Percentiles rank a stretch among this genome's conserved stretches.
These are phyloP conservation scores for Delia radicum DNA, from an alignment of 1,140 invertebrate species.

Conservation along the genomic window DNA sequence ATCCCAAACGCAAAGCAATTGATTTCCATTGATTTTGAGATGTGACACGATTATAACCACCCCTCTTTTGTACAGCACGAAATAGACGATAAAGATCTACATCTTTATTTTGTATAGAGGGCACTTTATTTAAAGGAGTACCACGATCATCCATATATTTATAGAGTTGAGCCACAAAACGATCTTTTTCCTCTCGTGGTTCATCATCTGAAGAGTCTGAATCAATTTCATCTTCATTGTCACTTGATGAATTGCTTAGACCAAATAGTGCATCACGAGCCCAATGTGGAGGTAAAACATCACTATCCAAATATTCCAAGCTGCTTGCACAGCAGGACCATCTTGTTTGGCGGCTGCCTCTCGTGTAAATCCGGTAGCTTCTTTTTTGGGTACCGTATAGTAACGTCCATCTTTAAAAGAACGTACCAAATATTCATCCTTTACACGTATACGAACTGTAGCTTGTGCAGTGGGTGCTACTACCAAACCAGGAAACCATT, in stretches of 20 bases:
- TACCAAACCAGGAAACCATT: constrained; percentile 90
- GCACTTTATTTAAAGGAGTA: constrained; percentile 93
- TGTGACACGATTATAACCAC: constrained; percentile 92
- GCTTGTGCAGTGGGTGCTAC: constrained; percentile 88
- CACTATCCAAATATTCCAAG: constrained; percentile 83
- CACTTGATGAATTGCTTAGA: constrained; percentile 47
- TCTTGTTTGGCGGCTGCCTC: constrained; percentile 81
- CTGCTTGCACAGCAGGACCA: constrained; percentile 84
- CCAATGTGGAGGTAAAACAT: constrained; percentile 89
- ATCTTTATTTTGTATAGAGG: constrained; percentile 83
- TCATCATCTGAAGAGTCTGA: constrained; percentile 82
- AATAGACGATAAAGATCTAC: constrained; percentile 93
- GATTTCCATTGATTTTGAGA: constrained; percentile 92
- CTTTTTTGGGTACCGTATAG: constrained; percentile 88
- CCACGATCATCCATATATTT: constrained; percentile 98
- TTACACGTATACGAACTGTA: constrained; percentile 77
- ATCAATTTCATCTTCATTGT: constrained; percentile 51
- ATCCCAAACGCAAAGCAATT: constrained; percentile 79
- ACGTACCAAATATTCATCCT: constrained; percentile 88
- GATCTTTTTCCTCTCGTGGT: constrained; percentile 91
- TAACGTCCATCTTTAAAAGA: constrained; percentile 95
- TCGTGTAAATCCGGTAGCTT: constrained; percentile 84
- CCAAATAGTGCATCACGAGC: constrained; percentile 84
- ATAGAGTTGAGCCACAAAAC: constrained; percentile 95
- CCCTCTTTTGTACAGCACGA: constrained; percentile 84